Percentiles rank a stretch among this genome's conserved stretches.
Evolutionary conservation across 1,140 invertebrate genomes (phyloP).

Genomic region (Wiebesia pumilae): DNA sequence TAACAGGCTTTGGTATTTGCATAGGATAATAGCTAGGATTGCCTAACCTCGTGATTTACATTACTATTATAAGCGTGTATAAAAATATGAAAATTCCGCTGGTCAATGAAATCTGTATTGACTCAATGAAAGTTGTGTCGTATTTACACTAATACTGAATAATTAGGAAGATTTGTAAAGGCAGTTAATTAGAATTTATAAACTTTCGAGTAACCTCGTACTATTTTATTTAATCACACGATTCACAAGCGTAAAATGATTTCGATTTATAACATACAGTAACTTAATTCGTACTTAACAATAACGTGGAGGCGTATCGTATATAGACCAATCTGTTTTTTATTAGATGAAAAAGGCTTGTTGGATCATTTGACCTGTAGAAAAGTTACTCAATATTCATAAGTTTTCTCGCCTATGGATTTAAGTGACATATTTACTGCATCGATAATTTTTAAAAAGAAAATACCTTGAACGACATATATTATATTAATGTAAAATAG

Average conservation of each 20-base stretch:
- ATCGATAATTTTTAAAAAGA: background rate
- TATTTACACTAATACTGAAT: too few species aligned
- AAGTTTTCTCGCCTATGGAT: background rate
- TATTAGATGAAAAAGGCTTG: too few species aligned
- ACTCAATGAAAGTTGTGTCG: too few species aligned
- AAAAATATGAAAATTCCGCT: too few species aligned
- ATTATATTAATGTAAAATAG: background rate
- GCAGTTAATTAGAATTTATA: too few species aligned
- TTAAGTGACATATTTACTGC: background rate
- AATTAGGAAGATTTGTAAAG: too few species aligned
- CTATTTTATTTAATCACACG: background rate
- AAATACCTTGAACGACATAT: background rate
- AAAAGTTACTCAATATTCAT: background rate
- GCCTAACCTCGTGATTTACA: too few species aligned
- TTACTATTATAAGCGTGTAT: too few species aligned
- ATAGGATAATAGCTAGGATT: background rate
- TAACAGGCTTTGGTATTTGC: background rate
- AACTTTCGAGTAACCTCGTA: too few species aligned
- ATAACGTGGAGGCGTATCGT: background rate
- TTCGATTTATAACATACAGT: background rate
- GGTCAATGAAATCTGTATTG: too few species aligned
- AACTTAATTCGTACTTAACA: background rate
- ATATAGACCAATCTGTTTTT: background rate
- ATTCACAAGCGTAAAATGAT: background rate
- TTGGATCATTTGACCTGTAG: background rate